Evolutionary conservation across 1,140 invertebrate species (phyloP), one percentile per base, ranked within the genome.

Genomic region (Hylaeus volcanicus): DNA sequence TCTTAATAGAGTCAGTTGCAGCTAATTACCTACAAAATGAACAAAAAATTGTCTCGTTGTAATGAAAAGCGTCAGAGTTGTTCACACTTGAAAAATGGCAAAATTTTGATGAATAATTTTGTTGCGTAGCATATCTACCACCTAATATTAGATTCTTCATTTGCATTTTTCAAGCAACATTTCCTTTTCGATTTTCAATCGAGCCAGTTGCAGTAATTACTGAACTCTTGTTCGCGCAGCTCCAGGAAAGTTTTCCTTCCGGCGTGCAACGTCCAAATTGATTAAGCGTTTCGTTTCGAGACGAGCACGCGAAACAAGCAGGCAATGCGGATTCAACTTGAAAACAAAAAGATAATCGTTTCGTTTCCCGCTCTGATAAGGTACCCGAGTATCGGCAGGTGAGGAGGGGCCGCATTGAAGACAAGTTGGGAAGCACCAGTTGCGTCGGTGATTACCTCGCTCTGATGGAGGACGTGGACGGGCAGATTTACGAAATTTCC

Each of bases 361-460:
- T 43, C 55, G 11, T 56, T 39, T 43, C 26, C 63, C 48, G 5
- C 6, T 9, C 5, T 9, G 12, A 51, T n/a, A 72, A 84, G 84
- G 51, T 56, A 1, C n/a, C 85, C 45, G 84, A 88, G 11, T 79
- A 85, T 6, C 81, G 84, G 15, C 75, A 86, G 37, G 77, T 81
- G 5, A 85, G 74, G 55, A 85, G 73, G 5, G 64, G 83, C 39
- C 87, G 78, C 6, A 65, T 81, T 0, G 71, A 86, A 9, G 87
- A 88, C 0, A 85, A 86, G 43, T 72, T 88, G 5, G 82, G 73
- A 15, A 82, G 72, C 53, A 41, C 73, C 43, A 86, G 81, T 69
- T 92, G 89, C 80, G 87, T 89, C 1, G 86, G 90, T 48, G 91
- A 92, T 70, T 92, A 92, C 51, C 73, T 92, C 6, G 83, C 90